Evolutionary conservation across 2,113 vertebrate species (phyloP), one percentile per base, ranked within the genome.

Genomic region (Callopanchax toddi): DNA sequence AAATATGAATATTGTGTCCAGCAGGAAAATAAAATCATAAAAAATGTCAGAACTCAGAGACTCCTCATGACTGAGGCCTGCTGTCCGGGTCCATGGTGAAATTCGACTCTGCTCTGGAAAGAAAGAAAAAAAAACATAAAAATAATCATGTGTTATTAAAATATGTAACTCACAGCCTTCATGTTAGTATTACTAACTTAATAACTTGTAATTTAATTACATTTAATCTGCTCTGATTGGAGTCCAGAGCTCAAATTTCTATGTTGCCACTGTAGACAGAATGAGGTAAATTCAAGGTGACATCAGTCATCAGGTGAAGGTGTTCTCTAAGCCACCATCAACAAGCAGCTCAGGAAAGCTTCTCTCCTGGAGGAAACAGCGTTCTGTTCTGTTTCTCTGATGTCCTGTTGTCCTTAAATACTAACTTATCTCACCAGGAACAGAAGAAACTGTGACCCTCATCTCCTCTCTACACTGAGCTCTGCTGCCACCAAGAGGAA

Each of bases 51-150:
- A 12, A 36, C 25, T 46, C n/a, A 29, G 5, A 29, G 0, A 29
- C 22, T 34, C 18, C 29, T 42, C 44, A 46, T 12, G 26, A 44
- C 43, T 11, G 6, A 40, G 62, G 26, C 42, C 34, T 58, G 20
- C 71, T 82, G 51, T 58, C 78, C 58, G 89, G 87, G 20, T 92
- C 91, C 82, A 91, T 58, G 36, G 46, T 74, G 83, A 93, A 91
- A 81, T 81, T 82, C 9, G 91, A 86, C 60, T 91, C 89, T 4
- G 3, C 73, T 37, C 92, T 93, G 83, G 16, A 58, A 82, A 43
- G 71, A 21, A 74, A 70, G n/a, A n/a, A n/a, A n/a, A n/a, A n/a
- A n/a, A n/a, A n/a, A n/a, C n/a, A 56, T 5, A n/a, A 39, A 23
- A 58, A 32, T 3, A 15, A 21, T 1, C 2, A 3, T 15, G 1